Conservation (phyloP, 2,113 vertebrate species). For the Perca fluviatilis region DNA sequence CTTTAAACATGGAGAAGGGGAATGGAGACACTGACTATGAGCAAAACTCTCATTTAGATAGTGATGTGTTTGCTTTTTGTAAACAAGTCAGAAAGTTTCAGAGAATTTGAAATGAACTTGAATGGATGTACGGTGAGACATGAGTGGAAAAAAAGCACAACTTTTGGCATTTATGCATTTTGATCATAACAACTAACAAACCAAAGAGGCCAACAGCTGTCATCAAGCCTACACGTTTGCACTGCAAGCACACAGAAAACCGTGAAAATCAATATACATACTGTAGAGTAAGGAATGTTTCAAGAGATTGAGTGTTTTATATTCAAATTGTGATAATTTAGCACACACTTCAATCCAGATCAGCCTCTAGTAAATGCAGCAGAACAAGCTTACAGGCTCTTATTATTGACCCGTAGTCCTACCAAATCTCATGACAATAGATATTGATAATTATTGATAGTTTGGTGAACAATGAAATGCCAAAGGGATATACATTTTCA, state of each 20-base stretch:
- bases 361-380: constrained; percentile 13
- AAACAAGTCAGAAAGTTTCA: constrained; percentile 70
- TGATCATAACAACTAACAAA: constrained; percentile 2
- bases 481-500: not conserved
- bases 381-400: constrained; percentile 10
- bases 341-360: not conserved
- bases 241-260: not conserved
- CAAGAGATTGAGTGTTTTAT: not conserved
- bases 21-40: constrained; percentile 59
- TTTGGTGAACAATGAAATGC: not conserved
- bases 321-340: constrained; percentile 49
- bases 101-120: constrained; percentile 44
- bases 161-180: constrained; percentile 33
- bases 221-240: constrained; percentile 3
- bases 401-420: not conserved
- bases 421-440: not conserved
- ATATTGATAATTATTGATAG: not conserved
- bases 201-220: constrained; percentile 9
- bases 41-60: constrained; percentile 68
- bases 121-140: constrained; percentile 35
- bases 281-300: not conserved
- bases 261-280: not conserved
- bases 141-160: not conserved
- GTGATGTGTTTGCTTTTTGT: constrained; percentile 51
- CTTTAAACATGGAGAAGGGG: constrained; percentile 55